Base-by-base conservation (phyloP, 2,113 vertebrate species). In the Cyanocitta stelleri region DNA sequence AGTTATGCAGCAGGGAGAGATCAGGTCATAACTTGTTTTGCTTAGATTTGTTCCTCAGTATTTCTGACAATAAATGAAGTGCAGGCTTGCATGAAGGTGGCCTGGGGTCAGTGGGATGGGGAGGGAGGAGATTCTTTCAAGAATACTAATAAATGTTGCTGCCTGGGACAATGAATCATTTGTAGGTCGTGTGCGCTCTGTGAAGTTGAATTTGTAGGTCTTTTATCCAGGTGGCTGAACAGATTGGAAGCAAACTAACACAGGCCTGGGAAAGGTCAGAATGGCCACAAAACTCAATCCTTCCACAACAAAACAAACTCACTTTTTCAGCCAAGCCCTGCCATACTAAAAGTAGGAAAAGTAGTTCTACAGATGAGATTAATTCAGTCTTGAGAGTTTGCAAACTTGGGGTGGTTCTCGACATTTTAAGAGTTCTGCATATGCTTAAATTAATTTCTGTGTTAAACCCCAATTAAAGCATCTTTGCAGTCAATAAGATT, bases 11-110 rank as follows among this genome's bases (percentile, higher is more conserved):
- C 16, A 69, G 67, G 3, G 3, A 87, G 75, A 81, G 39, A 94
- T 73, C 63, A 67, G 90, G 43, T 67, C 35, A 63, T 71, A 83
- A 87, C 63, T 91, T 91, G 93, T 55, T 95, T 91, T 95, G 63
- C 49, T 93, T 52, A 84, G 29, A 84, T 77, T 95, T 88, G 63
- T 86, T 93, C 91, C 74, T 90, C 82, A 71, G 82, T 48, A 77
- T 92, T 91, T 94, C 93, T 95, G 90, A 85, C 90, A 86, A 93
- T 51, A 86, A 97, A 96, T 90, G 90, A 89, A 91, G 87, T 86
- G 85, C 87, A 96, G 56, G 68, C 82, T 91, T 96, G 93, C 82
- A 48, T 95, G 95, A 96, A 96, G 90, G 93, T 94, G 87, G 87
- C 51, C 33, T 74, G 68, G 87, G 93, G 87, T 97, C 91, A 93